Evolutionary conservation across 2,888 invertebrate species (phyloP), one percentile per base, ranked within the genome.

Genomic region (Xestia sexstrigata): DNA sequence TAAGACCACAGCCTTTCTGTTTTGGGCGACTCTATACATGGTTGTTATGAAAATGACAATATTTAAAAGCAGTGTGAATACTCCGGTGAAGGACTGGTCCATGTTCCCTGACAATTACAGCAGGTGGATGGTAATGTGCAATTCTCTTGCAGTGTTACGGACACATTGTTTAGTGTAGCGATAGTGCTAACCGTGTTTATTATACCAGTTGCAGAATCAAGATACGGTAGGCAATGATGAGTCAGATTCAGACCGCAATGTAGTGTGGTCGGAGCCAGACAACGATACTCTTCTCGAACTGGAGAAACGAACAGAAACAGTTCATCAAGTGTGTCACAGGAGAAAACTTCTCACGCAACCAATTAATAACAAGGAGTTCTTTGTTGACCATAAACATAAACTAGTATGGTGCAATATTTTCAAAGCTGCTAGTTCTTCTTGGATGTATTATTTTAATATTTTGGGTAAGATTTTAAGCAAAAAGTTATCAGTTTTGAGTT

Each of bases 371-470:
- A 98, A 98, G 97, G 98, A 98, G 92, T 98, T 98, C 93, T 98
- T 98, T 91, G 97, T 98, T 80, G 98, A 97, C 95, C 91, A 97
- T 96, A 91, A 89, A 74, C 97, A 98, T 88, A 97, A 97, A 89
- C 94, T 98, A 66, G 97, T 98, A 67, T 98, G 98, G 98, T 98
- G 98, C 91, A 98, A 98, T 91, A 97, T 98, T 85, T 98, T 98
- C 91, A 98, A 98, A 95, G 98, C 98, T 55, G 98, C 98, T 42
- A 98, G 98, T 88, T 98, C 98, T n/a, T 98, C 97, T 15, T 98
- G 98, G 98, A 97, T 98, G 95, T 98, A 98, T 93, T 98, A 98
- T 93, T 98, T 98, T 91, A 98, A 98, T 93, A 97, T 98, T 89
- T 96, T 98, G 80, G 98, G 98, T 95, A 91, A 87, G 87, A 58